Base-by-base conservation (phyloP, 2,113 vertebrate genomes). In the Hippocampus guttulatus region DNA sequence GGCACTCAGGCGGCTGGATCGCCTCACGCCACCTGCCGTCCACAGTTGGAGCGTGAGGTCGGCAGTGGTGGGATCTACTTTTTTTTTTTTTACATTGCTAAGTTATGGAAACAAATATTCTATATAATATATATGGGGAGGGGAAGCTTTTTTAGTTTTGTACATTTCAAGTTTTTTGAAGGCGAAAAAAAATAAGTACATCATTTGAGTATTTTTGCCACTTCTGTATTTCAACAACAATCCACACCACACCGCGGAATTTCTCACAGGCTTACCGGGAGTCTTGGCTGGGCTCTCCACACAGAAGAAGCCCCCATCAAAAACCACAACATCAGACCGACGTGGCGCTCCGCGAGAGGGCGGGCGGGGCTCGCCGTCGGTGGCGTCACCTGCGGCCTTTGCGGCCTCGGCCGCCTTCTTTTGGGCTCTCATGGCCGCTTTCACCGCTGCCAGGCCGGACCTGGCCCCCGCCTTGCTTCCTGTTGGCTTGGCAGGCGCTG, bases 301-400 rank as follows among this genome's bases (percentile, higher is more conserved):
- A 77, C 90, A 86, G 87, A 97, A 96, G 85, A 96, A 98, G 2
- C 95, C 95, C 0, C 90, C 96, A 27, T 97, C 91, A 64, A 96
- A 96, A 47, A 94, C 89, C 63, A 96, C 90, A 0, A 74, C 75
- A 20, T 82, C 84, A 0, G 52, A 63, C 45, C 0, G 43, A 16
- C 1, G 38, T 2, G 33, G 75, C 0, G 81, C 62, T 0, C n/a
- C 75, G 25, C 70, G 64, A 7, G 78, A 63, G 43, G 55, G 68
- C 0, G n/a, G 25, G 0, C 47, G 0, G 0, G 4, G 3, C 1
- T 81, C 77, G 1, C 47, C 77, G 14, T 67, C 76, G 27, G 14
- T 9, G 12, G 60, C 8, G 7, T 67, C 69, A 49, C 15, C 40
- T 15, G 80, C 78, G 0, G 87, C 89, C 41, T 87, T 86, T 66